phyloP scores from a whole-genome alignment of 64 coral and sea anemone genomes.

The Trachythela sp. region DNA sequence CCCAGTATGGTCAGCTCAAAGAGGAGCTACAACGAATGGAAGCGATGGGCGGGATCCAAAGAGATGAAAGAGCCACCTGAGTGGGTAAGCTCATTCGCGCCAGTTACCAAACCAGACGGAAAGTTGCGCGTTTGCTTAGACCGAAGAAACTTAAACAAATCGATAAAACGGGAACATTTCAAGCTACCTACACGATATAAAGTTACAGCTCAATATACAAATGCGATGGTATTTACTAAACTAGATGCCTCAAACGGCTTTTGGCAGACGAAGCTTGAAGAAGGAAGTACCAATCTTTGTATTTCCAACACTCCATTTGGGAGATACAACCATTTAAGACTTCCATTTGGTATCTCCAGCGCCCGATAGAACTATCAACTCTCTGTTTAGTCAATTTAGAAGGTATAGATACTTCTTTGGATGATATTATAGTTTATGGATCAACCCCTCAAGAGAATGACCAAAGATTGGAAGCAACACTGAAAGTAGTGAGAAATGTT shows the following conservation, averaged over 20 bases:
- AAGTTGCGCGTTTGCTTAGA: background rate
- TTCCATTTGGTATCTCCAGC: conserved; percentile 1
- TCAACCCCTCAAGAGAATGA: background rate
- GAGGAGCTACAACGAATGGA: background rate
- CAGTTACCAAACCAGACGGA: background rate
- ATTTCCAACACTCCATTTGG: background rate
- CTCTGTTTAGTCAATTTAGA: background rate
- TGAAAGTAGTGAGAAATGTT: background rate
- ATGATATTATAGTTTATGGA: background rate
- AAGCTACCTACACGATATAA: background rate
- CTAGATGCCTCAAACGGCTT: conserved; percentile 4
- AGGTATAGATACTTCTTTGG: conserved; percentile 12
- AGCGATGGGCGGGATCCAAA: background rate
- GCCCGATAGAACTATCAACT: background rate
- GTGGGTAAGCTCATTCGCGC: background rate
- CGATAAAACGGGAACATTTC: conserved; percentile 4
- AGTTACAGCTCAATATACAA: background rate
- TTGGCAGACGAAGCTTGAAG: background rate
- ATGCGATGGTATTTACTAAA: conserved; percentile 7
- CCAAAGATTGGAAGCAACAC: background rate
- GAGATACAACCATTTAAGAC: background rate
- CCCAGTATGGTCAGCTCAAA: background rate
- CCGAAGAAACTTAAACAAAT: background rate
- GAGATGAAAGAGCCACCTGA: background rate
- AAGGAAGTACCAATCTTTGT: background rate